Base-by-base conservation (phyloP, 2,113 vertebrate genomes). In the Paralichthys olivaceus region DNA sequence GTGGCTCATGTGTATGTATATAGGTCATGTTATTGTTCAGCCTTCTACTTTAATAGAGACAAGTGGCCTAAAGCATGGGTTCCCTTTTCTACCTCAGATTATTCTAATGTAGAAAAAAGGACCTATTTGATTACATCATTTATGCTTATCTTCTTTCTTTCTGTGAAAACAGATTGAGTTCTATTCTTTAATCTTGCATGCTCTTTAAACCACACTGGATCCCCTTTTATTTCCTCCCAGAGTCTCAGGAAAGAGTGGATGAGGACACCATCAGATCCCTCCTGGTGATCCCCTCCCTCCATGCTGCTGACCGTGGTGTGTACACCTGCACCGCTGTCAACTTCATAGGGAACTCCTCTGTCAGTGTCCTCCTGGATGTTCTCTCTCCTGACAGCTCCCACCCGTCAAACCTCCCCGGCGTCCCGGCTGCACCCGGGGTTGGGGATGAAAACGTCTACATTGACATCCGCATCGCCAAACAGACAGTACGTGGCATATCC, bases 321-420 rank as follows among this genome's bases (percentile, higher is more conserved):
- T 98, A 98, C 72, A 96, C 95, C 49, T 98, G 98, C 87, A 90
- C 68, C 0, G 96, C 96, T 0, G 86, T 94, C 14, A 98, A 97
- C 86, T 96, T 96, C 86, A 60, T 97, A 0, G 96, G 97, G 26
- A 96, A 96, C 86, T 71, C 94, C 51, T 94, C 95, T 0, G 84
- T 76, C 32, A 81, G 75, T 73, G 86, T 97, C 64, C 26, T 28
- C 40, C 84, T 99, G 1, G 91, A 81, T 0, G 74, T 97, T 7
- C 84, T 22, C 25, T 64, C 90, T 12, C 47, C 78, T 3, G 80
- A 86, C 59, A 29, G 45, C 79, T 19, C 68, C 45, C 26, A 75
- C 80, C 40, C 81, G 0, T 37, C 74, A 0, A 68, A 83, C 29
- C 77, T 69, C 2, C 79, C 89, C 2, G 62, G 65, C n/a, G 12